phyloP scores from a whole-genome alignment of 2,797 vertebrate species.

The Lepilemur ruficaudatus region DNA sequence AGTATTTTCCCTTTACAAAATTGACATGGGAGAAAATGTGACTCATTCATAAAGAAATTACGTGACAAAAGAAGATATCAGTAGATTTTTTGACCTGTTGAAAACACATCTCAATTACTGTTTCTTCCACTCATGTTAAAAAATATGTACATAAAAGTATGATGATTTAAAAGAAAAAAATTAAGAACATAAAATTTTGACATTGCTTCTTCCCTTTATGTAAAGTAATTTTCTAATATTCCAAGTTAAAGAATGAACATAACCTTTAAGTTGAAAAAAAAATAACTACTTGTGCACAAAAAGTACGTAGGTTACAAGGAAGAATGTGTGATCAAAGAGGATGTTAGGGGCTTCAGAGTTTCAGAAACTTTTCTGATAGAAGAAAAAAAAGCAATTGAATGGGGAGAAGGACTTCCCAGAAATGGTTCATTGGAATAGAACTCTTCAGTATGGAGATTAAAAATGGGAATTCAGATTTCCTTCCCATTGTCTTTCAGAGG shows the following conservation, averaged over 20 bases:
- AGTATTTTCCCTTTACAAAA: slow-evolving; percentile 11
- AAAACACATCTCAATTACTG: neutral
- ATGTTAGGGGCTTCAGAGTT: neutral
- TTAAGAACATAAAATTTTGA: neutral
- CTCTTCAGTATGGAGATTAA: neutral
- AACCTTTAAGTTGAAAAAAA: neutral
- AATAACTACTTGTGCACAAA: neutral
- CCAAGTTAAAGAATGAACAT: neutral
- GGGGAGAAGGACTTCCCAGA: neutral
- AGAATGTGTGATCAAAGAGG: neutral
- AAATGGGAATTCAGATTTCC: neutral
- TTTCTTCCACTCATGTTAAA: neutral
- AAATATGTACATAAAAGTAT: neutral
- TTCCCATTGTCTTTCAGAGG: neutral
- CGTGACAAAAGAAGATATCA: neutral
- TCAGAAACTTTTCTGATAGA: neutral
- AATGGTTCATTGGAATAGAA: neutral
- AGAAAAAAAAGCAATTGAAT: neutral
- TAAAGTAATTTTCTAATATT: slow-evolving; percentile 34
- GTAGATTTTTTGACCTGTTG: neutral
- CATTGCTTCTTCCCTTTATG: neutral
- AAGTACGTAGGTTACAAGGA: neutral
- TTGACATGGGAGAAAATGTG: neutral
- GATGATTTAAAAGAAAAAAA: neutral
- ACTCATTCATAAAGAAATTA: neutral